Evolutionary conservation across 2,888 invertebrate species (phyloP).

Genomic region (Drosophila gaucha): DNA sequence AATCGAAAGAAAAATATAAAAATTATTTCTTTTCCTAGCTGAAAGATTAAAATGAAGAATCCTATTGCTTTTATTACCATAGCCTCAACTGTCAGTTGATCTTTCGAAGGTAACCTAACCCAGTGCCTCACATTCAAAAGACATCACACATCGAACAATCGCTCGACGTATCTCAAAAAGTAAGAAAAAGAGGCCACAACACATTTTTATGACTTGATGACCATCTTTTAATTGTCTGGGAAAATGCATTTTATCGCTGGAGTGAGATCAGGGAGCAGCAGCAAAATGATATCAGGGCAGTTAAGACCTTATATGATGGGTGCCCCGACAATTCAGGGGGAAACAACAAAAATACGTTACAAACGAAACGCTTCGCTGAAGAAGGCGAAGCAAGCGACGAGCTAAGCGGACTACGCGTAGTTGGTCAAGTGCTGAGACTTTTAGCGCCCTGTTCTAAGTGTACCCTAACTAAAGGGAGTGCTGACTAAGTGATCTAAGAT

Average conservation of each 20-base stretch:
- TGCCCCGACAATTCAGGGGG: slow-evolving; percentile 7
- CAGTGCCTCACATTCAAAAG: slow-evolving; percentile 46
- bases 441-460: slow-evolving; percentile 35
- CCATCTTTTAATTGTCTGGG: slow-evolving; percentile 74
- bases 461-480: slow-evolving; percentile 24
- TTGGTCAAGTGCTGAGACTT: slow-evolving; percentile 71
- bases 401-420: slow-evolving; percentile 7
- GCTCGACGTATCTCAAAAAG: slow-evolving; percentile 13
- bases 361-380: slow-evolving; percentile 68
- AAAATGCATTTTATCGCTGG: slow-evolving; percentile 62
- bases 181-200: slow-evolving; percentile 16
- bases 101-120: slow-evolving; percentile 22
- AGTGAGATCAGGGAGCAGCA: slow-evolving; percentile 41
- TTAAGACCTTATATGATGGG: slow-evolving; percentile 20
- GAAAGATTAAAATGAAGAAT: not conserved
- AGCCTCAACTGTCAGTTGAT: slow-evolving; percentile 3
- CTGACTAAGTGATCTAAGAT: not conserved
- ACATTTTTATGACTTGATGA: slow-evolving; percentile 51
- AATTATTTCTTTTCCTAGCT: not conserved
- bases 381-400: slow-evolving; percentile 5
- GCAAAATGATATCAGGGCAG: slow-evolving; percentile 30
- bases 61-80: slow-evolving; percentile 18
- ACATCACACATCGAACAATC: slow-evolving; percentile 19
- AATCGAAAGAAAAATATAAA: not conserved
- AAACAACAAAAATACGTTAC: slow-evolving; percentile 66